Evolutionary conservation across 2,113 vertebrate genomes (phyloP), one percentile per base, ranked within the genome.

Genomic region (Elaphurus davidianus): DNA sequence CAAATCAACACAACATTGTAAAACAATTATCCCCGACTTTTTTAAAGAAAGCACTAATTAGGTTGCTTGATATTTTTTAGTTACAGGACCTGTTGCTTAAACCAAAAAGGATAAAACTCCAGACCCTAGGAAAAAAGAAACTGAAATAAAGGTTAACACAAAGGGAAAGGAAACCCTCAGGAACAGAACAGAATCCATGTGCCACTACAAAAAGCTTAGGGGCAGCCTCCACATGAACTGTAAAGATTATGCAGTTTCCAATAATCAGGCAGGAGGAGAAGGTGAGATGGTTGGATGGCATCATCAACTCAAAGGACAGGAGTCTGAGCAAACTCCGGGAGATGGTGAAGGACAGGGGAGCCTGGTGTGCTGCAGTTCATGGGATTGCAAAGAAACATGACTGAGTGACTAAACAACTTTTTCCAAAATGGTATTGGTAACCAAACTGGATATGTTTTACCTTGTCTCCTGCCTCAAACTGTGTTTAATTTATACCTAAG

Each of bases 131-230:
- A 43, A 25, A 45, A 82, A 55, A 43, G 71, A 43, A 55, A 55
- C 19, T 25, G 23, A 83, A 81, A n/a, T 13, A 28, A 9, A 67
- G 52, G 28, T 27, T 1, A 33, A 5, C 60, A 15, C 0, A 54
- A 62, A 90, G 54, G 54, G 33, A 62, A 28, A 8, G 47, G n/a
- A 19, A 11, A 36, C 30, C 28, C 40, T 16, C 15, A 47, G 88
- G 6, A 11, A 17, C 40, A 36, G 45, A 55, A 15, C 30, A 13
- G 4, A 16, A 33, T 12, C 47, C 19, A 0, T 3, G 40, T 0
- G 6, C 3, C 2, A 2, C 23, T 2, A 5, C 7, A 19, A 14
- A 40, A 55, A 83, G 17, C 50, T 23, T 36, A n/a, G 76, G 54
- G 64, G 54, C 83, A 13, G 25, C 47, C 54, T 36, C 7, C 23